These are phyloP conservation scores for Caranx melampygus DNA, from an alignment of 2,113 vertebrate species.

Conservation along the genomic window DNA sequence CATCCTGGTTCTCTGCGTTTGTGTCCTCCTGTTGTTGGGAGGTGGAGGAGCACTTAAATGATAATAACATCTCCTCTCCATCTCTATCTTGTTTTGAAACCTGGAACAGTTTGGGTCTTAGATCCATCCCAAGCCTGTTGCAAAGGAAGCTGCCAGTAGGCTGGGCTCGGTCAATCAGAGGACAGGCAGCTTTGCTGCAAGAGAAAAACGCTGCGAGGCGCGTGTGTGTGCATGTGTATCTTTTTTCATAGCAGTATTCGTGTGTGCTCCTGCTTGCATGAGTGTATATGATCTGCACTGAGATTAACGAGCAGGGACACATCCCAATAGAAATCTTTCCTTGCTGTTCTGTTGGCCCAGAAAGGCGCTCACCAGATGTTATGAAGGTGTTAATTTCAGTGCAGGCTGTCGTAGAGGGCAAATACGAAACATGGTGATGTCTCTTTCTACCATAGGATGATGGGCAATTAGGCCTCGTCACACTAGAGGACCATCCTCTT, in stretches of 20 bases:
- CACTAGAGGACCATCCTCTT: conserved; percentile 75
- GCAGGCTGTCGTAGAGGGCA: conserved; percentile 73
- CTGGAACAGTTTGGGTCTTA: conserved; percentile 42
- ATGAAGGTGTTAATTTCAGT: conserved; percentile 82
- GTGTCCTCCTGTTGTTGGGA: conserved; percentile 26
- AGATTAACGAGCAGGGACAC: conserved; percentile 63
- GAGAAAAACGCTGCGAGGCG: conserved; percentile 52
- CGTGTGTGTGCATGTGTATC: conserved; percentile 1
- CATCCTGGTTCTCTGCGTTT: neutral
- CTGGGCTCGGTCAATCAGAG: conserved; percentile 67
- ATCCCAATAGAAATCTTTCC: conserved; percentile 66
- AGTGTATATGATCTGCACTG: conserved; percentile 30
- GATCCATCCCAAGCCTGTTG: conserved; percentile 32
- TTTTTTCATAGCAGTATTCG: conserved; percentile 32
- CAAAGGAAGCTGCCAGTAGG: conserved; percentile 45
- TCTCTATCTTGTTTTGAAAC: conserved; percentile 61
- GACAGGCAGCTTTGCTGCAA: conserved; percentile 60
- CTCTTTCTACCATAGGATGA: conserved; percentile 78
- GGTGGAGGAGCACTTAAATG: conserved; percentile 26
- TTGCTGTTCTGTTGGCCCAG: conserved; percentile 76
- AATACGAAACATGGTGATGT: conserved; percentile 78
- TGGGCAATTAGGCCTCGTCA: conserved; percentile 83
- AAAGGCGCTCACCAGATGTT: conserved; percentile 84
- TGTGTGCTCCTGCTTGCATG: conserved; percentile 16
- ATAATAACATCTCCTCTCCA: conserved; percentile 32